Conservation (phyloP, 2,113 vertebrate genomes). For the Alosa alosa region DNA sequence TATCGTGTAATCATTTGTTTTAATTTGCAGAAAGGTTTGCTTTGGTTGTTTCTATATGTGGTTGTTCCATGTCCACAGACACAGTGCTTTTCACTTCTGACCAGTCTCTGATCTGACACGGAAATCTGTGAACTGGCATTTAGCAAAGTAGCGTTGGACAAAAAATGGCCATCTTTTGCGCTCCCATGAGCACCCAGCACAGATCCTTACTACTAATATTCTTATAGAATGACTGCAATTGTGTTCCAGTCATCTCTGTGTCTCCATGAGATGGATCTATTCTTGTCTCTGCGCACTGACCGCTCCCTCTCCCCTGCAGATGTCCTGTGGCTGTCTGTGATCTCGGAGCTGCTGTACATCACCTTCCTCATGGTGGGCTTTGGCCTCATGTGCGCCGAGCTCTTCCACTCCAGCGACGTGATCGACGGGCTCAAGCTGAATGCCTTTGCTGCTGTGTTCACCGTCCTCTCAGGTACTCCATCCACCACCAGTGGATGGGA, state of each 20-base stretch:
- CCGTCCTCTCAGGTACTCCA: conserved; percentile 87
- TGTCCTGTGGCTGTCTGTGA: conserved; percentile 91
- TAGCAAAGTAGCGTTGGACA: too few relatives aligned
- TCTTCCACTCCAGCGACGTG: conserved; percentile 88
- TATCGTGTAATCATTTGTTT: neutral
- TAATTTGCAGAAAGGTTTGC: neutral
- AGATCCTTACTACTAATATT: too few relatives aligned
- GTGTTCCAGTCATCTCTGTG: too few relatives aligned
- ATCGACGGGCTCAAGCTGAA: conserved; percentile 96
- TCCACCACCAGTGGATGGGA: too few relatives aligned
- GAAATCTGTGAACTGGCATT: too few relatives aligned
- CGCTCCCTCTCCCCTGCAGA: conserved; percentile 70
- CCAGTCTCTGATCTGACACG: too few relatives aligned
- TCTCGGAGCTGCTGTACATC: conserved; percentile 92
- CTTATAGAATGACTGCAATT: too few relatives aligned
- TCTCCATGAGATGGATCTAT: neutral
- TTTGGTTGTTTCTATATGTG: neutral
- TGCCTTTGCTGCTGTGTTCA: conserved; percentile 96
- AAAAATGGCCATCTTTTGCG: too few relatives aligned
- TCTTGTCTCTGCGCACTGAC: neutral
- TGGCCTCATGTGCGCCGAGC: conserved; percentile 95
- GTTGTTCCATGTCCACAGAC: too few relatives aligned
- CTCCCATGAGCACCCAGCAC: too few relatives aligned
- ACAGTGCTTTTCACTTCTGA: neutral
- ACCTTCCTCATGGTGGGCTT: conserved; percentile 89